Base-by-base conservation (phyloP, 2,113 vertebrate genomes). In the Tachuris rubrigastra region DNA sequence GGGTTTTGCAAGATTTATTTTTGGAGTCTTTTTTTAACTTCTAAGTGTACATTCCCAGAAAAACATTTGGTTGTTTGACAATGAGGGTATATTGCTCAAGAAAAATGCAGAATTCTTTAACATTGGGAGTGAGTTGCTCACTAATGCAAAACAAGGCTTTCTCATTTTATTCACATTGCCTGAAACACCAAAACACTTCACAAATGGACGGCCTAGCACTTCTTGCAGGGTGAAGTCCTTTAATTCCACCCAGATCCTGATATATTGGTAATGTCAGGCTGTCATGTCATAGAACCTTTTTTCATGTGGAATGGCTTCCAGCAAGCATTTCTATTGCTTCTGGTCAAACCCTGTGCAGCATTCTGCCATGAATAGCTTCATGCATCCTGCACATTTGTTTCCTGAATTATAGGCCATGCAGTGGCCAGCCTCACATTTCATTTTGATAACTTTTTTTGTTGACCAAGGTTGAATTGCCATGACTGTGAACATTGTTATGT, bases 241-340 rank as follows among this genome's bases (percentile, higher is more conserved):
- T 93, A 79, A 28, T 75, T 89, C 56, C 74, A 62, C 67, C 0
- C 5, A 90, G 65, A 25, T 78, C 41, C 80, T 96, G 95, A 95
- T 97, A 58, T 90, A 97, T 97, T 93, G 75, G 69, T 73, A 86
- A 93, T 85, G 95, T 96, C 96, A 97, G 92, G 46, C 93, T 97
- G 96, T 97, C 95, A 95, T 74, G 60, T 89, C 80, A 95, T 23
- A 73, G 91, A 88, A 92, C 17, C 4, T 93, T 78, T 96, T 87
- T n/a, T 80, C 46, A 35, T 89, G 69, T 56, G 53, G 78, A 97
- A 96, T 86, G 88, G 71, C 92, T 97, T 92, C 74, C 88, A 95
- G 91, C 93, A 82, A 96, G 59, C 33, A 31, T 86, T 95, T 91
- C 68, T 81, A 6, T 88, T 86, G 87, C 93, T 95, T 39, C 94